Base-by-base conservation (phyloP, 53 echinoderm and acorn worm species). In the Astropecten irregularis region DNA sequence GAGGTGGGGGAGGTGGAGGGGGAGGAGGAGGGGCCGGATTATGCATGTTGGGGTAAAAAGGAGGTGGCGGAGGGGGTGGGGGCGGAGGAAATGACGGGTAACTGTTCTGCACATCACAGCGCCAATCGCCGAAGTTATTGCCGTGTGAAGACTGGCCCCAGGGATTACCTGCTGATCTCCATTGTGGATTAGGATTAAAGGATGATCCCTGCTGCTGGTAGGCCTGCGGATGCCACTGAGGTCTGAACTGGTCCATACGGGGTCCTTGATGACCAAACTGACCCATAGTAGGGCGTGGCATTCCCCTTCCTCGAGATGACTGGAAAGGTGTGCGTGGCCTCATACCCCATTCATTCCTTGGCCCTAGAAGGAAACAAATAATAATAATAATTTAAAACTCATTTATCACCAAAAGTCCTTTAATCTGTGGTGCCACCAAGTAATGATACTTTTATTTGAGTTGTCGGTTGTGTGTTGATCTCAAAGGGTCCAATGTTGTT, bases 1-100 rank as follows among this genome's bases (percentile, higher is more conserved):
- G 77, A 27, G 65, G 76, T 15, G 79, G 79, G 40, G 81, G 68
- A 15, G 68, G 76, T 15, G 76, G 84, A 1, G 84, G 84, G 11
- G 69, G 84, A 23, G 84, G 84, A 39, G 60, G 79, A 1, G 61
- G 79, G n/a, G 79, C 61, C 20, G 57, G 71, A n/a, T n/a, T n/a
- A 18, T 57, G 57, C 46, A 57, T 39, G 4, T 55, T 11, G 29
- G 69, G 47, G 20, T 13, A 58, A 15, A 14, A 1, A 1, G 44
- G 36, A 39, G 54, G 42, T 14, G 20, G 38, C 8, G 39, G 27
- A 16, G 36, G 69, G 13, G 32, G 56, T 3, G 52, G 50, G 27
- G 40, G 50, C 40, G 39, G 56, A 14, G 60, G 59, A 0, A 42
- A 25, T 5, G 30, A n/a, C 14, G 16, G 37, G 16, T 3, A 53